Evolutionary conservation across 2,113 vertebrate genomes (phyloP).

Genomic region (Mastomys coucha): DNA sequence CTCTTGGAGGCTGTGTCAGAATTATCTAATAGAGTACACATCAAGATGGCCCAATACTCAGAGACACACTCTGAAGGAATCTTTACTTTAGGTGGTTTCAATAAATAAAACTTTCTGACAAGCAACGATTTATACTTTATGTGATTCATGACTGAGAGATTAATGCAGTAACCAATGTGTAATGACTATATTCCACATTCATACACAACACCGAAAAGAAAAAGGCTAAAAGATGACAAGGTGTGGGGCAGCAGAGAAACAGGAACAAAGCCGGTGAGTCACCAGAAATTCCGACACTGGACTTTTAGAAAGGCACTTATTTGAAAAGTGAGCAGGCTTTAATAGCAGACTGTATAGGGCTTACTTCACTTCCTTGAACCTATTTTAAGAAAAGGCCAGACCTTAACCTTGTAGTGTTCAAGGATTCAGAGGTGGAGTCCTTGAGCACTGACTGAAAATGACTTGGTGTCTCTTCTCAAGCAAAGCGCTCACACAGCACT

Average conservation of each 20-base stretch:
- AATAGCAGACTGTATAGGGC: conserved; percentile 51
- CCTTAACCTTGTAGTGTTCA: conserved; percentile 23
- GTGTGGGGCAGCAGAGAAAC: not conserved
- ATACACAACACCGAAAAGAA: not conserved
- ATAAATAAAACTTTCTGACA: conserved; percentile 28
- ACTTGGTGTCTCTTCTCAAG: not conserved
- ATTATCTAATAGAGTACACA: not conserved
- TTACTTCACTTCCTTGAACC: conserved; percentile 59
- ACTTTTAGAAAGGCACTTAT: conserved; percentile 2
- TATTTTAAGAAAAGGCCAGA: conserved; percentile 52
- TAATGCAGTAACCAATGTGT: not conserved
- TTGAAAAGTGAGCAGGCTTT: conserved; percentile 12
- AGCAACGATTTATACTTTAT: not conserved
- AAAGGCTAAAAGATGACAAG: not conserved
- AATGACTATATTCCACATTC: not conserved
- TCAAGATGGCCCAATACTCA: not conserved
- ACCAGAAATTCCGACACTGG: not conserved
- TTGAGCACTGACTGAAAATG: not conserved
- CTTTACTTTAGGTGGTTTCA: not conserved
- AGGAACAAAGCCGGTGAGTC: not conserved
- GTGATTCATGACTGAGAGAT: conserved; percentile 40
- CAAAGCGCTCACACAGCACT: not conserved
- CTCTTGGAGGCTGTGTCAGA: conserved; percentile 10
- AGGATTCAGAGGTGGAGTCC: conserved; percentile 1
- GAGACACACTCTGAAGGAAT: not conserved